A percentile compares a stretch with the other conserved stretches of the same genome.
Conservation (phyloP, 2,113 vertebrate species). For the Cynopterus brachyotis region DNA sequence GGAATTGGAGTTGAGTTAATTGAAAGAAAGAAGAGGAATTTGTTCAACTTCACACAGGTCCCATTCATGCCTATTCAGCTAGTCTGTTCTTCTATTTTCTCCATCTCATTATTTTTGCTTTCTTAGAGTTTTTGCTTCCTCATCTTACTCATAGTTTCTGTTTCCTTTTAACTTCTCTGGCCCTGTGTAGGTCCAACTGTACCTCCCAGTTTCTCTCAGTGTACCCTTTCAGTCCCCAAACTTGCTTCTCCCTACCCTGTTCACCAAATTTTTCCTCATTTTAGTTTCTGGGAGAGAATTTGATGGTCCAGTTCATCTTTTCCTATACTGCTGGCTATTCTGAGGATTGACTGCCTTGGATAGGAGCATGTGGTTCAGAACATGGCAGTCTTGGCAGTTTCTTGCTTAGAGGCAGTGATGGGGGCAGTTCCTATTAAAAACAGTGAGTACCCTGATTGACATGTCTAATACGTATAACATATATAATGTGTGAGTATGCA, state of each 20-base stretch:
- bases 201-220: neutral
- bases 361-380: neutral
- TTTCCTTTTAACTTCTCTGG: conserved; percentile 2
- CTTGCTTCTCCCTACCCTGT: neutral
- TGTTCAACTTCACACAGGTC: no score
- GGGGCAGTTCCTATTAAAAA: neutral
- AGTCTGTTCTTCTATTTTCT: neutral
- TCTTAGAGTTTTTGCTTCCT: neutral
- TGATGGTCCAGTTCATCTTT: neutral
- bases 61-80: neutral
- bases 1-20: neutral
- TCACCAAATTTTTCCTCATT: neutral
- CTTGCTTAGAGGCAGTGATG: neutral
- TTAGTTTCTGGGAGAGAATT: neutral
- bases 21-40: neutral
- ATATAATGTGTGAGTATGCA: neutral
- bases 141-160: neutral
- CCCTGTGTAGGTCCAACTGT: no score
- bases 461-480: neutral
- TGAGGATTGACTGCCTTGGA: neutral
- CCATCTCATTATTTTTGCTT: conserved; percentile 10
- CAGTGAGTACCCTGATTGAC: neutral
- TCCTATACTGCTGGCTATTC: neutral
- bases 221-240: neutral
- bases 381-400: neutral